Evolutionary conservation across 53 echinoderm and acorn worm species (phyloP).

Genomic region (Zoroaster sp.): DNA sequence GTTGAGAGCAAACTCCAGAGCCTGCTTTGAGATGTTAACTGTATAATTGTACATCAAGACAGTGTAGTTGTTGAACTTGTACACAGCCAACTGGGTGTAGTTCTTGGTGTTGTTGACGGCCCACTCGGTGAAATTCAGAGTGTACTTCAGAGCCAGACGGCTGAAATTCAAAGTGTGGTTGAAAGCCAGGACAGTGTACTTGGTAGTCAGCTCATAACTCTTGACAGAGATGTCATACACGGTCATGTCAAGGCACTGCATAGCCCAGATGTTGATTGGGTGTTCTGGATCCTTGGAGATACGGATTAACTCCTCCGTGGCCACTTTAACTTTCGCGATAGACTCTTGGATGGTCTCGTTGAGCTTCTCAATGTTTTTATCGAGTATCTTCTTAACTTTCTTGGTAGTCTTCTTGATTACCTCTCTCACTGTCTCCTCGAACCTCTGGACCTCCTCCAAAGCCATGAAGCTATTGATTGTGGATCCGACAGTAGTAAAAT

Average conservation of each 20-base stretch:
- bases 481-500: slow-evolving; percentile 47
- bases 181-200: slow-evolving; percentile 45
- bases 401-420: background rate
- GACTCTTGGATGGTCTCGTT: slow-evolving; percentile 53
- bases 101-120: slow-evolving; percentile 64
- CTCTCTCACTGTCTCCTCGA: slow-evolving; percentile 1
- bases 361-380: slow-evolving; percentile 26
- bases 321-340: slow-evolving; percentile 43
- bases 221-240: slow-evolving; percentile 13
- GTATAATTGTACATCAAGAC: slow-evolving; percentile 13
- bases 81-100: slow-evolving; percentile 21
- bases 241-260: slow-evolving; percentile 31
- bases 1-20: slow-evolving; percentile 43
- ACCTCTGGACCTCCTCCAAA: slow-evolving; percentile 11
- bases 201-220: background rate
- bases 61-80: slow-evolving; percentile 25
- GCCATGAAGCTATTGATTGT: slow-evolving; percentile 42
- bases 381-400: background rate
- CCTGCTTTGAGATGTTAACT: slow-evolving; percentile 36
- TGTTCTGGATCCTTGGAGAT: slow-evolving; percentile 29
- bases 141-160: slow-evolving; percentile 47
- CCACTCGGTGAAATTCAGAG: slow-evolving; percentile 30
- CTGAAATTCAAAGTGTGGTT: slow-evolving; percentile 71
- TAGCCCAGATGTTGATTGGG: slow-evolving; percentile 7
- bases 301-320: background rate